These are phyloP conservation scores for Enteromius trimaculatus DNA, from an alignment of 2,797 vertebrate genomes.

Conservation along the genomic window DNA sequence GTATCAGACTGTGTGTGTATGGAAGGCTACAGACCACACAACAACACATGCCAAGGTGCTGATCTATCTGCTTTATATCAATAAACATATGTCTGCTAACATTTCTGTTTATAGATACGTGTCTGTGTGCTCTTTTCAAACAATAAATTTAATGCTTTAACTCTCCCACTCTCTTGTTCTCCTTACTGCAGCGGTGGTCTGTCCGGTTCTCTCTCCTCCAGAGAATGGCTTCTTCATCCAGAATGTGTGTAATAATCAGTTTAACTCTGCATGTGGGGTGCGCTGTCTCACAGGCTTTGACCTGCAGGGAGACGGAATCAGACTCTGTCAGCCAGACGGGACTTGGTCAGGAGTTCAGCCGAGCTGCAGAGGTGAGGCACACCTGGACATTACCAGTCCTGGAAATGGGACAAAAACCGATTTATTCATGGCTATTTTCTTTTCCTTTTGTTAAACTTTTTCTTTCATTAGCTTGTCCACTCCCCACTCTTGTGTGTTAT, in stretches of 20 bases:
- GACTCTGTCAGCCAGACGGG: constrained; percentile 89
- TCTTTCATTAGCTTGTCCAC: background rate
- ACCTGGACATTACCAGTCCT: background rate
- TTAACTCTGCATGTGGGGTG: constrained; percentile 92
- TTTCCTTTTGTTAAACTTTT: background rate
- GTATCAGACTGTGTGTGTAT: constrained; percentile 85
- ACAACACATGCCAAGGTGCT: constrained; percentile 86
- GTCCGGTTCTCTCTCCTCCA: constrained; percentile 85
- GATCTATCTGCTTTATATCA: background rate
- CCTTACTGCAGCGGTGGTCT: constrained; percentile 82
- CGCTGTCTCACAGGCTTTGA: constrained; percentile 89
- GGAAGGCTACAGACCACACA: constrained; percentile 82
- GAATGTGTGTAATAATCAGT: constrained; percentile 92
- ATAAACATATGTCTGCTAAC: constrained; percentile 16
- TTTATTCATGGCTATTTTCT: background rate
- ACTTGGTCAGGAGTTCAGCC: constrained; percentile 89
- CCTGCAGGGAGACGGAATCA: constrained; percentile 88
- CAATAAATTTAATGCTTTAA: constrained; percentile 5
- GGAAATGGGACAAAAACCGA: background rate
- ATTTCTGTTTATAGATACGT: constrained; percentile 28
- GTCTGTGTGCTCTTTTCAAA: background rate
- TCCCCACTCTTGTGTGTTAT: background rate
- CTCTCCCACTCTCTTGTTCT: background rate
- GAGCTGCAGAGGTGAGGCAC: constrained; percentile 84
- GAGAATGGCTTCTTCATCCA: constrained; percentile 94